Conservation (phyloP, 1,140 invertebrate genomes). For the Ptiloglossa arizonensis region DNA sequence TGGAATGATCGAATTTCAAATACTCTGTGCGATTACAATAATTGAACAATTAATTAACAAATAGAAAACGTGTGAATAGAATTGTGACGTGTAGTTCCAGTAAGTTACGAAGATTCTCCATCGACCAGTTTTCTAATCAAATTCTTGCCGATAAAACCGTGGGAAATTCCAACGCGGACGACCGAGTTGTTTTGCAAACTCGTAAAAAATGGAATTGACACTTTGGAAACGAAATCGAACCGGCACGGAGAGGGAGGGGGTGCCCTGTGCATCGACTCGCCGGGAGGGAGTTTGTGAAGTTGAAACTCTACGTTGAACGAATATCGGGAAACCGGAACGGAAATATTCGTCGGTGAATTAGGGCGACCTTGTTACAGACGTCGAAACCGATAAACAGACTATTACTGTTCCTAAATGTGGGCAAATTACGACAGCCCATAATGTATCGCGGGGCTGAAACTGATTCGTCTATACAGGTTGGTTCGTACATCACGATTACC, state of each 20-base stretch:
- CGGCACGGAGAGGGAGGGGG: background rate
- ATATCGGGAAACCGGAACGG: constrained; percentile 10
- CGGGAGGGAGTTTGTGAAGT: background rate
- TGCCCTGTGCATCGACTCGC: too few relatives aligned
- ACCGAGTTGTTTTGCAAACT: background rate
- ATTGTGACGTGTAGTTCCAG: too few relatives aligned
- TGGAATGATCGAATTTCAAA: too few relatives aligned
- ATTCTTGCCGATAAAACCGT: background rate
- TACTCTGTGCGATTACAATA: too few relatives aligned
- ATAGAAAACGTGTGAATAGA: too few relatives aligned
- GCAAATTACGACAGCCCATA: constrained; percentile 19
- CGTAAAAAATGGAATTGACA: background rate
- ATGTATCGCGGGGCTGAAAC: constrained; percentile 7
- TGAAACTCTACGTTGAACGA: background rate
- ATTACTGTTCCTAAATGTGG: constrained; percentile 10
- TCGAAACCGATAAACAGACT: constrained; percentile 21
- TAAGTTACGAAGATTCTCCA: too few relatives aligned
- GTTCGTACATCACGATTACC: background rate
- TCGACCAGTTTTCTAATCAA: background rate
- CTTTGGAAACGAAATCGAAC: background rate
- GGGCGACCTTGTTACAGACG: constrained; percentile 11
- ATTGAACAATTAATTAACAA: too few relatives aligned
- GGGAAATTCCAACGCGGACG: background rate
- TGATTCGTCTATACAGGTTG: background rate
- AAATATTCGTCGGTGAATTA: constrained; percentile 22